A percentile compares a stretch with the other conserved stretches of the same genome.
These are phyloP conservation scores for Piaya cayana DNA, from an alignment of 2,113 vertebrate genomes.

Conservation along the genomic window DNA sequence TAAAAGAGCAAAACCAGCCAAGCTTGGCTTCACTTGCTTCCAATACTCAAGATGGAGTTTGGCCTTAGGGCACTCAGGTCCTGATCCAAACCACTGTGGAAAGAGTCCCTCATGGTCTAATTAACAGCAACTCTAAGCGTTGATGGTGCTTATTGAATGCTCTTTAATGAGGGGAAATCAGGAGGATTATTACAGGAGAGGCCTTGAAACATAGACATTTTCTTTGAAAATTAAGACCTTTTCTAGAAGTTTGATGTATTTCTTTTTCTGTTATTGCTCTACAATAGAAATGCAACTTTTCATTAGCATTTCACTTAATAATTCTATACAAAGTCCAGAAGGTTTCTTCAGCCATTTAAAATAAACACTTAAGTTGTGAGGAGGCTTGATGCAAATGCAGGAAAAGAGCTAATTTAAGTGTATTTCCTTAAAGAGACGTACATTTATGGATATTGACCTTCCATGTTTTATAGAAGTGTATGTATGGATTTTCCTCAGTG, in stretches of 20 bases:
- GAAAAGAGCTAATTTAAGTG: neutral
- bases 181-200: neutral
- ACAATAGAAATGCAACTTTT: neutral
- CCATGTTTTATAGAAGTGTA: neutral
- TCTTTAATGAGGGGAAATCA: neutral
- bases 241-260: neutral
- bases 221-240: neutral
- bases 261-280: neutral
- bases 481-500: neutral
- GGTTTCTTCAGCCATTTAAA: neutral
- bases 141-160: neutral
- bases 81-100: neutral
- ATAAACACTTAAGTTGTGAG: neutral
- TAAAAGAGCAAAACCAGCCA: neutral
- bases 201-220: neutral
- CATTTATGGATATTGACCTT: neutral
- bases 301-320: neutral
- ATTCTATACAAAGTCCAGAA: neutral
- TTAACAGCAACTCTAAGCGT: neutral
- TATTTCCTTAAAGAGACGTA: neutral
- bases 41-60: neutral
- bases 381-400: neutral
- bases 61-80: neutral
- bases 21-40: neutral
- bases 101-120: slow-evolving; percentile 47